A percentile compares a stretch with the other conserved stretches of the same genome.
These are phyloP conservation scores for Drosophila borborema DNA, from an alignment of 2,888 invertebrate genomes.

Conservation along the genomic window DNA sequence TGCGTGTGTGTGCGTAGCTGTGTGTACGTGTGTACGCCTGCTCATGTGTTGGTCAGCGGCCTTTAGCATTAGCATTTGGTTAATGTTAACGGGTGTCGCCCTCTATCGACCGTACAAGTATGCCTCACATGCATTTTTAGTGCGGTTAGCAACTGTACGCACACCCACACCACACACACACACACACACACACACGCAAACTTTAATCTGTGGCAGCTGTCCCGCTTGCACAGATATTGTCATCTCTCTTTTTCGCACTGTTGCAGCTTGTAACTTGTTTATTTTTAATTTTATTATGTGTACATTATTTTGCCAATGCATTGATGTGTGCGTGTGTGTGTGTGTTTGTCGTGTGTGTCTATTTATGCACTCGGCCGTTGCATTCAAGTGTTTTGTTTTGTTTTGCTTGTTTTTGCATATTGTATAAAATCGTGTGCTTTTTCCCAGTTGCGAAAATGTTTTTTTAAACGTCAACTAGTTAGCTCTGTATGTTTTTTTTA, in stretches of 20 bases:
- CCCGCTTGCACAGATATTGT: slow-evolving; percentile 31
- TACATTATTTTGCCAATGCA: slow-evolving; percentile 61
- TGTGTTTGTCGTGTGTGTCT: slow-evolving; percentile 27
- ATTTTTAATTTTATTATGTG: slow-evolving; percentile 75
- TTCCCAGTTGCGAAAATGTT: slow-evolving; percentile 56
- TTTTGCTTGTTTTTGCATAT: slow-evolving; percentile 61
- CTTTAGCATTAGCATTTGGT: slow-evolving; percentile 78
- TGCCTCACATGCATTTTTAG: slow-evolving; percentile 51
- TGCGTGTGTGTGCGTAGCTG: slow-evolving; percentile 1
- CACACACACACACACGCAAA: slow-evolving; percentile 12
- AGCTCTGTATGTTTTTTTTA: slow-evolving; percentile 30
- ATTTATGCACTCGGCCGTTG: slow-evolving; percentile 70
- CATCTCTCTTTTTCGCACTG: slow-evolving; percentile 56
- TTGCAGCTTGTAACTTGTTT: slow-evolving; percentile 51
- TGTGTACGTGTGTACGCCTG: slow-evolving; percentile 5
- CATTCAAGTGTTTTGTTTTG: slow-evolving; percentile 75
- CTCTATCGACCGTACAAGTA: slow-evolving; percentile 53
- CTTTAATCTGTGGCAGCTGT: slow-evolving; percentile 20
- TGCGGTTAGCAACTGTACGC: slow-evolving; percentile 73
- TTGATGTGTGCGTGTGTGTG: slow-evolving; percentile 16
- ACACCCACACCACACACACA: slow-evolving; percentile 14
- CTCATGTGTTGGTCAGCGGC: slow-evolving; percentile 49
- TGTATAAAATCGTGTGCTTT: slow-evolving; percentile 49
- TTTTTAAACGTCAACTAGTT: slow-evolving; percentile 67
- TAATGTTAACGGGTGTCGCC: slow-evolving; percentile 69